A percentile compares a stretch with the other conserved stretches of the same genome.
These are phyloP conservation scores for Quadroppia sp. DNA, from an alignment of 2,888 invertebrate species.

Conservation along the genomic window DNA sequence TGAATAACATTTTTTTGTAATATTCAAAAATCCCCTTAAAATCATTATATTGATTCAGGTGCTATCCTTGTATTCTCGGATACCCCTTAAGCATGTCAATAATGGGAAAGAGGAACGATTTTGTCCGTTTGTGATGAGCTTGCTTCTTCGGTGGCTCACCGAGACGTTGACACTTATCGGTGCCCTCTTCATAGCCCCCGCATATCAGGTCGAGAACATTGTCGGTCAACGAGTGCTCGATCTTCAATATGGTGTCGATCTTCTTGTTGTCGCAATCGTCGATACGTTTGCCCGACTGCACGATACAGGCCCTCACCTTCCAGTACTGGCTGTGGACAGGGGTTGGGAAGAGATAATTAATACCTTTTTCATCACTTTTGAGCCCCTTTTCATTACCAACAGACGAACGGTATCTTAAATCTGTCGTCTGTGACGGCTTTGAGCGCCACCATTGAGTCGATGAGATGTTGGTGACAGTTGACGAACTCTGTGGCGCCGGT, in stretches of 20 bases:
- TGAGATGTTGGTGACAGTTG: constrained; percentile 13
- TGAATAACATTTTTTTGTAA: too few relatives aligned
- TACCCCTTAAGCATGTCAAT: constrained; percentile 4
- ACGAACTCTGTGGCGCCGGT: constrained; percentile 4
- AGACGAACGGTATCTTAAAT: constrained; percentile 24
- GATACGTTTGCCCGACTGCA: neutral
- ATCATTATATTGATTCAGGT: too few relatives aligned
- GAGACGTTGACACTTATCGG: neutral
- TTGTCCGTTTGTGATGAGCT: neutral
- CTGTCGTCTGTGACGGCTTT: constrained; percentile 1
- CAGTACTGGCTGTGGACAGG: neutral
- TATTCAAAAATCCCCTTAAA: too few relatives aligned
- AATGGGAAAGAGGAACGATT: constrained; percentile 2
- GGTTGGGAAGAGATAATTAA: neutral
- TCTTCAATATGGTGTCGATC: neutral
- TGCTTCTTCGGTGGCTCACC: neutral
- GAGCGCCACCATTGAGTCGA: constrained; percentile 16
- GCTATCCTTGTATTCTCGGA: constrained; percentile 11
- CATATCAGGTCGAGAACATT: constrained; percentile 27
- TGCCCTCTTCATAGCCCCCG: constrained; percentile 26
- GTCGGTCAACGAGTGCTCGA: neutral
- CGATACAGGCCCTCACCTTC: constrained; percentile 14
- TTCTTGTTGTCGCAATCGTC: constrained; percentile 8
- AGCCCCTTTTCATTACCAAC: neutral
- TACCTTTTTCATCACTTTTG: neutral